Evolutionary conservation across 2,888 invertebrate species (phyloP).

Genomic region (Mamestra brassicae): DNA sequence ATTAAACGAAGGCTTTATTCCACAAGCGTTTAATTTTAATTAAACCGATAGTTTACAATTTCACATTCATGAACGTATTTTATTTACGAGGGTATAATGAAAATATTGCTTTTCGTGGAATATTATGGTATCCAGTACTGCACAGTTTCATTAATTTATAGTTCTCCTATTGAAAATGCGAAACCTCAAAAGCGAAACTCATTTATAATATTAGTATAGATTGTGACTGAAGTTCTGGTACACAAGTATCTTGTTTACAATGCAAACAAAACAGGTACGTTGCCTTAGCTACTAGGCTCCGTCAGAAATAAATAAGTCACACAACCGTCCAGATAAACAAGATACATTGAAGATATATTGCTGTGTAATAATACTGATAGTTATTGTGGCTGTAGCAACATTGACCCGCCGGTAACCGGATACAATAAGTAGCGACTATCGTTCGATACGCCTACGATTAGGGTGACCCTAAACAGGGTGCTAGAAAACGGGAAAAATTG

Average conservation of each 20-base stretch:
- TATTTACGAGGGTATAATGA: neutral
- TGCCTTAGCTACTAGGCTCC: neutral
- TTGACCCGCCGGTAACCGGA: constrained; percentile 52
- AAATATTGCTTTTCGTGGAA: neutral
- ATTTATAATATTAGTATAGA: no score
- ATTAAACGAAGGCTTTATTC: constrained; percentile 8
- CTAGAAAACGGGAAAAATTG: no score
- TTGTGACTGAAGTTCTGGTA: neutral
- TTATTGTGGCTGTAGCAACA: constrained; percentile 20
- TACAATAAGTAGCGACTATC: constrained; percentile 54
- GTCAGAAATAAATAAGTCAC: constrained; percentile 1
- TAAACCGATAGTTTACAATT: neutral
- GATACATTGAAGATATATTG: neutral
- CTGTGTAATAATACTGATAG: constrained; percentile 11
- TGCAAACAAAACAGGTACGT: neutral
- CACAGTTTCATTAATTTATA: neutral
- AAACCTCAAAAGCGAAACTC: neutral
- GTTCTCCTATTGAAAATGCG: neutral
- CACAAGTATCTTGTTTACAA: neutral
- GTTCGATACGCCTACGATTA: constrained; percentile 51
- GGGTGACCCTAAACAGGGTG: constrained; percentile 15
- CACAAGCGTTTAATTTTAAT: neutral
- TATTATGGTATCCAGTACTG: neutral
- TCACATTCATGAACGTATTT: neutral
- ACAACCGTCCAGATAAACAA: neutral